Conservation (phyloP, 2,888 invertebrate genomes). For the Cheilosia vernalis region DNA sequence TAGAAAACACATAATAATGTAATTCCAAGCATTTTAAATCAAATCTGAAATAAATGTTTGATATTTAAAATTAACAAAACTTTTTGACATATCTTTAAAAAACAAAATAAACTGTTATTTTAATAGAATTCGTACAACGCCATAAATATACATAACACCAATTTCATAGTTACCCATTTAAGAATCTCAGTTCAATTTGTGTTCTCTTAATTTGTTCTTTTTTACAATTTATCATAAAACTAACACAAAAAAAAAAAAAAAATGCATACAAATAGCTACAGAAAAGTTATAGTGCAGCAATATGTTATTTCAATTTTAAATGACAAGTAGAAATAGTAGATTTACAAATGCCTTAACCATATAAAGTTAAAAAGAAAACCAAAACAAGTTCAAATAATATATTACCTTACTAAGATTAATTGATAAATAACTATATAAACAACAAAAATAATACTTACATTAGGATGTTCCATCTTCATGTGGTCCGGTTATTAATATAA, state of each 20-base stretch:
- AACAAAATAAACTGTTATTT: not conserved
- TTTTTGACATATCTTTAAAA: slow-evolving; percentile 1
- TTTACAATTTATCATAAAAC: not conserved
- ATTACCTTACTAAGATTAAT: slow-evolving; percentile 58
- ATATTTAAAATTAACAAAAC: slow-evolving; percentile 23
- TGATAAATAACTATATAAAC: slow-evolving; percentile 42
- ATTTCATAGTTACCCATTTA: not conserved
- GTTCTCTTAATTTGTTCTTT: not conserved
- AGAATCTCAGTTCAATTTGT: not conserved
- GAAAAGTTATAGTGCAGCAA: slow-evolving; percentile 38
- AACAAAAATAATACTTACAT: slow-evolving; percentile 36
- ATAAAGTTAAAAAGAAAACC: slow-evolving; percentile 51
- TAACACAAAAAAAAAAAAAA: slow-evolving; percentile 3
- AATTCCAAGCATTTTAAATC: too few relatives aligned
- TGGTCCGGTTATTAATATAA: slow-evolving; percentile 52
- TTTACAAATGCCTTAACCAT: slow-evolving; percentile 73
- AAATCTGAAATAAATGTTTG: not conserved
- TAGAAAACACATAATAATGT: too few relatives aligned
- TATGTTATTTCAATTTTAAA: slow-evolving; percentile 29
- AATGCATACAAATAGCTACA: slow-evolving; percentile 10
- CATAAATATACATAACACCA: not conserved
- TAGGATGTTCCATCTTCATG: slow-evolving; percentile 65
- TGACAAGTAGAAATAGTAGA: slow-evolving; percentile 47
- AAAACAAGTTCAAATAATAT: slow-evolving; percentile 72
- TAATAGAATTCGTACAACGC: not conserved